These are phyloP conservation scores for Maconellicoccus hirsutus DNA, from an alignment of 1,140 invertebrate genomes.

Conservation along the genomic window DNA sequence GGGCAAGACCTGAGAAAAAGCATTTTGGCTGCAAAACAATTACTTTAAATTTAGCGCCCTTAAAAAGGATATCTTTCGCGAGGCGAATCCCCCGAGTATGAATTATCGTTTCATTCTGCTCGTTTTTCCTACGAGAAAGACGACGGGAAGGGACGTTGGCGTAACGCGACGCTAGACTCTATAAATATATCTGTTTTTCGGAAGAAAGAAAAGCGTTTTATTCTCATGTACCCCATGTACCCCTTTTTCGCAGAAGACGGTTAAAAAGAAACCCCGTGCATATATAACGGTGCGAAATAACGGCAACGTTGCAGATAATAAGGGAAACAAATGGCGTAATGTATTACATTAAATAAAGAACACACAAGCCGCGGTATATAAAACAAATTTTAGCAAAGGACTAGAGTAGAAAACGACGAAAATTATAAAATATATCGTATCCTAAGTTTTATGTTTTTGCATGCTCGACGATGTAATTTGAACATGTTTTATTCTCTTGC, in stretches of 20 bases:
- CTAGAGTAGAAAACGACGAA: slow-evolving; percentile 16
- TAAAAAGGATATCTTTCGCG: slow-evolving; percentile 6
- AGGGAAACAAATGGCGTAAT: slow-evolving; percentile 20
- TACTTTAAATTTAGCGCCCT: slow-evolving; percentile 22
- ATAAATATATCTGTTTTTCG: no score
- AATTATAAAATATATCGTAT: slow-evolving; percentile 20
- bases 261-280: not conserved
- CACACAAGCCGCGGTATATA: slow-evolving; percentile 6
- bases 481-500: slow-evolving; percentile 20
- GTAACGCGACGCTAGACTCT: no score
- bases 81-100: slow-evolving; percentile 1
- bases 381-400: slow-evolving; percentile 16
- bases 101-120: not conserved
- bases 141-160: no score
- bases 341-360: slow-evolving; percentile 22
- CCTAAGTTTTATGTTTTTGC: slow-evolving; percentile 21
- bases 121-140: no score
- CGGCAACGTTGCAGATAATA: slow-evolving; percentile 11
- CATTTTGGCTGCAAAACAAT: slow-evolving; percentile 1
- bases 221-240: not conserved
- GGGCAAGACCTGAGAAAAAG: not conserved
- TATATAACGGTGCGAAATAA: not conserved
- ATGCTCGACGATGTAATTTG: slow-evolving; percentile 20
- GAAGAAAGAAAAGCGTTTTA: slow-evolving; percentile 7
- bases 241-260: no score